phyloP scores from a whole-genome alignment of 2,113 vertebrate species.

The Nyctibius bracteatus region DNA sequence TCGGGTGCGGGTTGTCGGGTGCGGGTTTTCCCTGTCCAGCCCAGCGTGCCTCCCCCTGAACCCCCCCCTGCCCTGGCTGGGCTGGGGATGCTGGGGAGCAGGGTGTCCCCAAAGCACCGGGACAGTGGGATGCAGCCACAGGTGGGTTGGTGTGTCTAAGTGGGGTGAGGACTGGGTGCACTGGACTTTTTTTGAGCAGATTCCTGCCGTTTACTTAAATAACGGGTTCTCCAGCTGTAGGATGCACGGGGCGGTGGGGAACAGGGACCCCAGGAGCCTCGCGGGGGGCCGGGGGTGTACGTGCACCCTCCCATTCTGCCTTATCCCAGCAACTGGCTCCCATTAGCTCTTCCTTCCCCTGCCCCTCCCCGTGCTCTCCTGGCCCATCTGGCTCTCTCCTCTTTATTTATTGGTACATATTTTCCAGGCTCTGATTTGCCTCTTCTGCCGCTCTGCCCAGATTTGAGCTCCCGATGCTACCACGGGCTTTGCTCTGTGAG shows the following conservation, averaged over 20 bases:
- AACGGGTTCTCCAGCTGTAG: not conserved
- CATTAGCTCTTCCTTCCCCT: not conserved
- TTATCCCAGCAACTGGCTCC: not conserved
- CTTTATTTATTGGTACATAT: not conserved
- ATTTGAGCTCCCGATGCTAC: not conserved
- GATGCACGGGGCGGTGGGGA: rapidly evolving
- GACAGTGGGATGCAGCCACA: not conserved
- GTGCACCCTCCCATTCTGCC: not conserved
- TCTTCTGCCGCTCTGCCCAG: not conserved
- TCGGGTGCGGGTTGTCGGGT: rapidly evolving
- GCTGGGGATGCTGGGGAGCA: not conserved
- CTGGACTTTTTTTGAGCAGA: not conserved
- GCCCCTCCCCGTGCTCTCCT: not conserved
- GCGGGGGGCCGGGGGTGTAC: rapidly evolving
- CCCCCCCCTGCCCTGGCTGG: not conserved
- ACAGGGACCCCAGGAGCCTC: rapidly evolving
- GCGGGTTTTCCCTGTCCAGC: not conserved
- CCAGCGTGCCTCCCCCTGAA: rapidly evolving
- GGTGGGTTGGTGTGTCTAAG: rapidly evolving
- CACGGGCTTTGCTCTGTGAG: not conserved
- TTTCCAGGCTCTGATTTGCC: conserved; percentile 19
- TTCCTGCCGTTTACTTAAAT: not conserved
- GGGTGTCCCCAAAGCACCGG: not conserved
- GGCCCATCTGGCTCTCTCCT: conserved; percentile 1
- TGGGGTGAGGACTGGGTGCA: not conserved